Evolutionary conservation across 2,113 vertebrate genomes (phyloP), one percentile per base, ranked within the genome.

Genomic region (Pygoscelis adeliae): DNA sequence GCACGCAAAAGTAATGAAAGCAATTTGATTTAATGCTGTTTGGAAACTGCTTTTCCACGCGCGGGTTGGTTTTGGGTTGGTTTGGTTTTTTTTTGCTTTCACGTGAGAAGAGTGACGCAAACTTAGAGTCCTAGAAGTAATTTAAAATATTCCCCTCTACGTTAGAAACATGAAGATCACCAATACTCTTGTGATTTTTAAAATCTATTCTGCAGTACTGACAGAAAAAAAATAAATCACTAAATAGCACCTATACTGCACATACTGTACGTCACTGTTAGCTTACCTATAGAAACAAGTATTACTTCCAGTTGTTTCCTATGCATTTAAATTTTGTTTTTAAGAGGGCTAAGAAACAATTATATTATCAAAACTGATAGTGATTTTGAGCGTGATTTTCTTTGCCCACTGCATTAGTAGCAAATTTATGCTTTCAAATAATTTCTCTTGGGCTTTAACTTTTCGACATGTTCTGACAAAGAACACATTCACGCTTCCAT

Each of bases 401-500:
- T 80, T 29, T 56, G 30, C 44, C 26, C 7, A 9, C 2, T 20
- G 53, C 19, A 73, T 89, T 80, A 86, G 25, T 13, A 70, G 29
- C 7, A 55, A 52, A 79, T 61, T 15, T 79, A 14, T 76, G 32
- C 79, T 53, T 72, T 82, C 26, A 67, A 2, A 70, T 89, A 22
- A 65, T 30, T 10, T 79, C 38, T 89, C 65, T 62, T 46, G 5
- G 32, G 50, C 30, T 91, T 89, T 12, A 79, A 42, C 32, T 44
- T 93, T 87, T 63, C 40, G n/a, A 4, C n/a, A 38, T 2, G 5
- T 55, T 83, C 20, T 87, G 74, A 80, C 38, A 81, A 34, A 0
- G 0, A 65, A 77, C 4, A 32, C 1, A 3, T 73, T 49, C 20
- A 10, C 0, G 0, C 29, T 84, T 84, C n/a, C 22, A n/a, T 32